Conservation (phyloP, 2,888 invertebrate genomes). For the Reticulitermes lucifugus region DNA sequence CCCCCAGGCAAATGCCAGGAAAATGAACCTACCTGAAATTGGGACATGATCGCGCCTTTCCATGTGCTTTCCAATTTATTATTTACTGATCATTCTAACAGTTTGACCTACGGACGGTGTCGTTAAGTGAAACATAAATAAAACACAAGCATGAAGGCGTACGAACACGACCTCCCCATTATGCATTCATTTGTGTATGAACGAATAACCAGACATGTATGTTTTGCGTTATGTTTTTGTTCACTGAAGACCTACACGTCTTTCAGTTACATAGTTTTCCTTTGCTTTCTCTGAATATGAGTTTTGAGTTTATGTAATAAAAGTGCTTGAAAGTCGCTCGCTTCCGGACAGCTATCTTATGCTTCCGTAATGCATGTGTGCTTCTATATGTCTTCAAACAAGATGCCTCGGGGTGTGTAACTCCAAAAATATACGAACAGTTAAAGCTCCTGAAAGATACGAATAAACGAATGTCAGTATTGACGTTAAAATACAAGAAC, state of each 20-base stretch:
- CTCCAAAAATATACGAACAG: background rate
- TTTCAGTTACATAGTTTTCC: background rate
- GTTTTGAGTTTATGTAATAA: background rate
- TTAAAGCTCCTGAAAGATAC: background rate
- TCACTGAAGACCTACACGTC: background rate
- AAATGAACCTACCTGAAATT: too few relatives aligned
- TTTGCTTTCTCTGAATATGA: background rate
- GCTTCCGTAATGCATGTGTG: background rate
- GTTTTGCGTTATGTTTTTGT: too few relatives aligned
- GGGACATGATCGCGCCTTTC: too few relatives aligned
- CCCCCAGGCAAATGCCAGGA: too few relatives aligned
- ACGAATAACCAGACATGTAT: too few relatives aligned
- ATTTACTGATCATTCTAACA: too few relatives aligned
- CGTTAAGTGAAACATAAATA: too few relatives aligned
- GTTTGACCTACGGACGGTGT: too few relatives aligned
- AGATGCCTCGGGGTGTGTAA: background rate
- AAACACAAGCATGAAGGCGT: too few relatives aligned
- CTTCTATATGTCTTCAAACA: background rate
- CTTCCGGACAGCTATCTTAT: background rate
- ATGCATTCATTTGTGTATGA: too few relatives aligned
- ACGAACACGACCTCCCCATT: too few relatives aligned
- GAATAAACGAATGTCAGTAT: background rate
- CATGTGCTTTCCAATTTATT: too few relatives aligned
- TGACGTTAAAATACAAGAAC: constrained; percentile 16
- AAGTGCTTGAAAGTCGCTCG: background rate